phyloP scores from a whole-genome alignment of 30 jellyfish, hydroid and myxozoan species.

The Turritopsis rubra region DNA sequence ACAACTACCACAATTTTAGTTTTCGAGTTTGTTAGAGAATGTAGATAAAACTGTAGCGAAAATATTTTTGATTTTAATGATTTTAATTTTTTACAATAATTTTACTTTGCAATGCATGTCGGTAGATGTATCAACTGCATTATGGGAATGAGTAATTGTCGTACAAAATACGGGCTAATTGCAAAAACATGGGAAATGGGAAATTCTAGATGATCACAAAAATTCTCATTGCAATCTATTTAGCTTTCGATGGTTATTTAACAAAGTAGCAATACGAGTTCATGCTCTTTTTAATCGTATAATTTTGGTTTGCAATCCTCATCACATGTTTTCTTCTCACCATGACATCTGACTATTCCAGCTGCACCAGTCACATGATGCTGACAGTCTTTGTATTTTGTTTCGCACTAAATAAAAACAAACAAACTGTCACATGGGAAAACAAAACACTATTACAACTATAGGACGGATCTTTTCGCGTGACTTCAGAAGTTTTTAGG shows the following conservation, averaged over 20 bases:
- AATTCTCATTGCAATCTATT: no score
- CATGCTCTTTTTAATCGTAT: not conserved
- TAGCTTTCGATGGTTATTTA: no score
- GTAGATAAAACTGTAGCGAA: no score
- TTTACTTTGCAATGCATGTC: no score
- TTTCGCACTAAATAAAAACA: not conserved
- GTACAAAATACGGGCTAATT: no score
- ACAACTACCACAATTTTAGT: no score
- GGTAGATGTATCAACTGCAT: no score
- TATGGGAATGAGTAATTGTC: no score
- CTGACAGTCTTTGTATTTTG: not conserved
- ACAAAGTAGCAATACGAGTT: not conserved
- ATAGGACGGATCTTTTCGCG: not conserved
- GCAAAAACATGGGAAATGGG: not conserved
- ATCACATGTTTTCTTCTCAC: not conserved
- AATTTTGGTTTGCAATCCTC: not conserved
- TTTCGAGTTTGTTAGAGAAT: no score
- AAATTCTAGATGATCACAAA: not conserved
- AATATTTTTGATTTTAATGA: no score
- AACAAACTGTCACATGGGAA: not conserved
- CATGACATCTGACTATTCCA: not conserved
- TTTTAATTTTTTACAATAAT: no score
- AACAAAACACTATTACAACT: no score
- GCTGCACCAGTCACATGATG: not conserved
- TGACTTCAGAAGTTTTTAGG: not conserved